A percentile compares a stretch with the other conserved stretches of the same genome.
Evolutionary conservation across 2,113 vertebrate species (phyloP).

Genomic region (Saccopteryx bilineata): DNA sequence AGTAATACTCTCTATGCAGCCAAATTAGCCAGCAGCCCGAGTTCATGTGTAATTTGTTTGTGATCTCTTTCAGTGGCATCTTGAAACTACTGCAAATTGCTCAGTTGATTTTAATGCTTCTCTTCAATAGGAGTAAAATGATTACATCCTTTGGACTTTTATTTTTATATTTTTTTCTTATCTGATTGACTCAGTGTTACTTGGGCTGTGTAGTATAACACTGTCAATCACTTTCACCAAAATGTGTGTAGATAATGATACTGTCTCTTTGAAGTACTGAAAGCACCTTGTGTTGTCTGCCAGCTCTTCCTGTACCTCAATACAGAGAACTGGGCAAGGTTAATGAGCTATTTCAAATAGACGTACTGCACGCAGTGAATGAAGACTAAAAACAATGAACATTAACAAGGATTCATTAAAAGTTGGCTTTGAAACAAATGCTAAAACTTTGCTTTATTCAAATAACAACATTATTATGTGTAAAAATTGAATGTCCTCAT

Average conservation of each 20-base stretch:
- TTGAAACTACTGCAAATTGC: slow-evolving; percentile 71
- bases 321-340: slow-evolving; percentile 6
- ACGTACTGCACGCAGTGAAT: neutral
- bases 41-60: slow-evolving; percentile 74
- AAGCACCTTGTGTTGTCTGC: neutral
- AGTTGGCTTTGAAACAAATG: neutral
- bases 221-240: slow-evolving; percentile 61
- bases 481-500: neutral
- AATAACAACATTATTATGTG: neutral
- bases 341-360: slow-evolving; percentile 12
- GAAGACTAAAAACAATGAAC: neutral
- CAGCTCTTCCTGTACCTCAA: neutral
- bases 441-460: neutral
- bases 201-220: neutral
- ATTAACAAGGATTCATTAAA: slow-evolving; percentile 54
- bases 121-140: slow-evolving; percentile 72
- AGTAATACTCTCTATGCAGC: slow-evolving; percentile 10
- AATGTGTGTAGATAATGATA: neutral
- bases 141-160: slow-evolving; percentile 69
- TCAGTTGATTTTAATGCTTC: slow-evolving; percentile 75
- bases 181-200: slow-evolving; percentile 33
- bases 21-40: slow-evolving; percentile 70
- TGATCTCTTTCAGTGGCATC: slow-evolving; percentile 51
- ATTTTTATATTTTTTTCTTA: slow-evolving; percentile 7
- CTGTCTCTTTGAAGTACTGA: slow-evolving; percentile 4